A percentile compares a stretch with the other conserved stretches of the same genome.
Conservation (phyloP, 2,797 vertebrate species). For the Xerus rutilus region DNA sequence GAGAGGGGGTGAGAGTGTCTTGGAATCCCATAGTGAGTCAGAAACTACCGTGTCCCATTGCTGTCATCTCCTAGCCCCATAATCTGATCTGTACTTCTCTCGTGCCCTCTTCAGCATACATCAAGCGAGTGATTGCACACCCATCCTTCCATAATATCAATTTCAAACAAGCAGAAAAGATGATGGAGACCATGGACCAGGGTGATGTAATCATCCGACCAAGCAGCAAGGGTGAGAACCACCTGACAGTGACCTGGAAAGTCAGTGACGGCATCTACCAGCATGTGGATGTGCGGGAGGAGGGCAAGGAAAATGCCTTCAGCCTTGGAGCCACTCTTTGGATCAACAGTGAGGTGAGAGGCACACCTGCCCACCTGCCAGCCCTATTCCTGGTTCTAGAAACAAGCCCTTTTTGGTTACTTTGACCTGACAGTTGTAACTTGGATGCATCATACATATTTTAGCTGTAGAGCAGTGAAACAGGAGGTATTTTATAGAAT, state of each 20-base stretch:
- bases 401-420: not conserved
- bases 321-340: constrained; percentile 98
- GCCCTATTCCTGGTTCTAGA: not conserved
- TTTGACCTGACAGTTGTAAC: not conserved
- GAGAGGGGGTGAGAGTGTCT: not conserved
- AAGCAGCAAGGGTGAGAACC: constrained; percentile 99
- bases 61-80: constrained; percentile 5
- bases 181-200: constrained; percentile 99
- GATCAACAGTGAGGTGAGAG: constrained; percentile 96
- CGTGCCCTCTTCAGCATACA: constrained; percentile 91
- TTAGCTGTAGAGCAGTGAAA: not conserved
- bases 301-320: constrained; percentile 99
- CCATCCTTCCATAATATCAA: constrained; percentile 99
- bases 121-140: constrained; percentile 99
- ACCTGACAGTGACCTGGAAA: constrained; percentile 99
- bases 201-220: constrained; percentile 98
- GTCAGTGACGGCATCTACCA: constrained; percentile 98
- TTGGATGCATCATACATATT: not conserved
- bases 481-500: not conserved
- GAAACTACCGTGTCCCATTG: not conserved
- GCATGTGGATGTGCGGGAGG: constrained; percentile 97
- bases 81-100: constrained; percentile 37
- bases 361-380: not conserved
- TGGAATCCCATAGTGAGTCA: not conserved
- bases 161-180: constrained; percentile 99